Evolutionary conservation across 2,797 vertebrate genomes (phyloP), one percentile per base, ranked within the genome.

Genomic region (Sebastes baramenuke): DNA sequence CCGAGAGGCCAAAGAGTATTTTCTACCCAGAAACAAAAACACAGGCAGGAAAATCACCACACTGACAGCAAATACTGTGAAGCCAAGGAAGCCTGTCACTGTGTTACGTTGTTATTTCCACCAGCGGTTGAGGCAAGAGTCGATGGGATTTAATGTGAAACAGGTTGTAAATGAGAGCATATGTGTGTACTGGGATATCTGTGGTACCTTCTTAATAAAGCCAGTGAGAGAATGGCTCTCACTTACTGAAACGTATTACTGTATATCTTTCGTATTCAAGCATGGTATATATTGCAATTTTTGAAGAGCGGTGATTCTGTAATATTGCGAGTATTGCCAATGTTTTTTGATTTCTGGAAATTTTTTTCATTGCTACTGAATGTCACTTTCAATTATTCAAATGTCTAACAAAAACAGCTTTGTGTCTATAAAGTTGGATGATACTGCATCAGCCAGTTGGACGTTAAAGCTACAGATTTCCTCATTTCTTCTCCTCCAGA

Each of bases 341-440:
- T 13, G 10, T 56, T 36, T 36, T 32, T 0, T 65, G 25, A 25
- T 38, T 58, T 22, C 34, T 36, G 34, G 34, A 32, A n/a, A n/a
- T n/a, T 9, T 0, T 32, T 34, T 36, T 36, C 34, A 36, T 36
- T 36, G 34, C 11, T 36, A 36, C 34, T 36, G 34, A 36, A 36
- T 2, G 34, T 36, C 34, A 36, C 34, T 36, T 36, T 36, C 34
- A 12, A 36, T 36, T 36, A 36, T 36, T 36, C 0, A 36, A 36
- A 2, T 5, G 0, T 36, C 0, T 36, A 36, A 36, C 34, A 36
- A 36, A 36, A 36, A 36, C 34, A 36, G 11, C 34, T 0, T 0
- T 34, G 32, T 34, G 34, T 36, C 11, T 36, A 2, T 36, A 36
- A 36, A 36, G 34, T 36, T 36, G 34, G 34, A 36, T 36, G 34